phyloP scores from a whole-genome alignment of 2,888 invertebrate genomes.

The Automeris io region DNA sequence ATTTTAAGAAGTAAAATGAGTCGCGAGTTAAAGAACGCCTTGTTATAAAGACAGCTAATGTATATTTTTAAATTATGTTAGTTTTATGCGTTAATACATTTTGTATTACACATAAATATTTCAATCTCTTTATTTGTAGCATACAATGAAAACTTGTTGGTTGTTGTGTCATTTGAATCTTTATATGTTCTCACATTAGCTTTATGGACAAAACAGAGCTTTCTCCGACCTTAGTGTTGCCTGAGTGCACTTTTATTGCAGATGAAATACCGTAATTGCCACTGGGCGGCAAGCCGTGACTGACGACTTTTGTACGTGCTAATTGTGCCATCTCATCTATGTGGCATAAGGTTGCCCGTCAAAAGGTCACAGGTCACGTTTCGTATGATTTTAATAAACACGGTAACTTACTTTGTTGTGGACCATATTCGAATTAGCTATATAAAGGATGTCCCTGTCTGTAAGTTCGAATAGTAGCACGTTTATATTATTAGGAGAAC shows the following conservation, averaged over 20 bases:
- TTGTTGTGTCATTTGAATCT: slow-evolving; percentile 58
- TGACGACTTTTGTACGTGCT: slow-evolving; percentile 63
- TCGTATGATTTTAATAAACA: slow-evolving; percentile 17
- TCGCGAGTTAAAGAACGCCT: too few relatives aligned
- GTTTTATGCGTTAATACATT: too few relatives aligned
- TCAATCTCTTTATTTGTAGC: background rate
- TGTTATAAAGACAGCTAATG: too few relatives aligned
- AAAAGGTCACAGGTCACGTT: slow-evolving; percentile 22
- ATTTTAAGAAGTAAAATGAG: too few relatives aligned
- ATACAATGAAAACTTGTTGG: background rate
- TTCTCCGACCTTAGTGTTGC: slow-evolving; percentile 53
- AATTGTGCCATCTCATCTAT: slow-evolving; percentile 51
- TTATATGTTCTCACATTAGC: slow-evolving; percentile 69
- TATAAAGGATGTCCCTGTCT: too few relatives aligned
- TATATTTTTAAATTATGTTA: too few relatives aligned
- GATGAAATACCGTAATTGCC: slow-evolving; percentile 71
- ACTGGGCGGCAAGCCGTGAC: slow-evolving; percentile 61
- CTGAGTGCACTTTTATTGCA: slow-evolving; percentile 72
- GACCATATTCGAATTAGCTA: background rate
- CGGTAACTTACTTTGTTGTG: background rate
- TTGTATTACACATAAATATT: too few relatives aligned
- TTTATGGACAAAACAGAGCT: slow-evolving; percentile 62
- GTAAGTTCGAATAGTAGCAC: too few relatives aligned
- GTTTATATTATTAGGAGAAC: too few relatives aligned
- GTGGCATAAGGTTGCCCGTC: slow-evolving; percentile 25